Evolutionary conservation across 1,140 invertebrate genomes (phyloP).

Genomic region (Agrypnia vestita): DNA sequence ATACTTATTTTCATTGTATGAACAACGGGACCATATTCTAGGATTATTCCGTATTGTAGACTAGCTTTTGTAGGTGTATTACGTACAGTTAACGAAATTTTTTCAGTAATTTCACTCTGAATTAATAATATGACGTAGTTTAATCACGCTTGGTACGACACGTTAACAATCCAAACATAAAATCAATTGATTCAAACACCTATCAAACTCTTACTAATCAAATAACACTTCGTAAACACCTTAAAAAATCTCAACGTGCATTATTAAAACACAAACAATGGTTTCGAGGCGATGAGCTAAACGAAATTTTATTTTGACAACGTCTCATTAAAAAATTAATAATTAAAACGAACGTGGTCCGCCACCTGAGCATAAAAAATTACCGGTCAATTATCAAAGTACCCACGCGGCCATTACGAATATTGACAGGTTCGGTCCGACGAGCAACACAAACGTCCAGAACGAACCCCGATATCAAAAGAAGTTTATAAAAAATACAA

Average conservation of each 20-base stretch:
- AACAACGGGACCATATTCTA: no score
- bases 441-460: neutral
- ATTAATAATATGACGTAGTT: no score
- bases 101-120: no score
- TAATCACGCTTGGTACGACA: no score
- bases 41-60: no score
- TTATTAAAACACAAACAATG: neutral
- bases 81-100: no score
- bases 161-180: neutral
- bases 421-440: slow-evolving; percentile 4
- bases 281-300: neutral
- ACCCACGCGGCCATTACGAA: neutral
- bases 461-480: neutral
- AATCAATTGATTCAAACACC: neutral
- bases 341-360: neutral
- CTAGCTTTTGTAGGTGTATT: no score
- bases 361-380: slow-evolving; percentile 19
- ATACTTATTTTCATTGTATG: no score
- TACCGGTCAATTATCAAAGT: slow-evolving; percentile 35
- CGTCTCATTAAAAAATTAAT: slow-evolving; percentile 34
- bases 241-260: neutral
- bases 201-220: neutral
- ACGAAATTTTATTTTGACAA: slow-evolving; percentile 34
- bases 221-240: neutral
- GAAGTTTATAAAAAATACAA: slow-evolving; percentile 29